Conservation (phyloP, 2,797 vertebrate species). For the Valencia hispanica region DNA sequence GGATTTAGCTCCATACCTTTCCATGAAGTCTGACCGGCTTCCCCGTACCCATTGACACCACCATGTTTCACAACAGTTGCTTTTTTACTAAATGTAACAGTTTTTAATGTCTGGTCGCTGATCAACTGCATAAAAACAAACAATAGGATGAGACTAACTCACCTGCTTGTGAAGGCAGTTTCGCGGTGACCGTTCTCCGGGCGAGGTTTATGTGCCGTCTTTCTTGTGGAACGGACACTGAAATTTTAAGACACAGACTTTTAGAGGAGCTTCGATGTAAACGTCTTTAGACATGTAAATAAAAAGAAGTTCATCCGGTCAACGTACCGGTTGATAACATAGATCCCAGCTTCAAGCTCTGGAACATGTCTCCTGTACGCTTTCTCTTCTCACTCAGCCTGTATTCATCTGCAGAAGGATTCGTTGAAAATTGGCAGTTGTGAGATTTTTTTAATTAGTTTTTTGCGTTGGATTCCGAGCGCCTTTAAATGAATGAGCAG, state of each 20-base stretch:
- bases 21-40: no score
- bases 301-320: background rate
- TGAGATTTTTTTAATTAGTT: background rate
- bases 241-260: constrained; percentile 21
- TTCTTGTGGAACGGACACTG: constrained; percentile 61
- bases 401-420: constrained; percentile 82
- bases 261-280: background rate
- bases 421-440: background rate
- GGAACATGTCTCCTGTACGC: constrained; percentile 87
- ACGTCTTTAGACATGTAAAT: no score
- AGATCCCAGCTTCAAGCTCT: constrained; percentile 84
- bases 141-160: constrained; percentile 26
- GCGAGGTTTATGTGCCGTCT: constrained; percentile 61
- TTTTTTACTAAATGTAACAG: background rate
- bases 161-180: constrained; percentile 64
- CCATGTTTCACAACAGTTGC: no score
- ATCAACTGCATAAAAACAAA: background rate
- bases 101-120: background rate
- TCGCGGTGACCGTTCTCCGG: constrained; percentile 62
- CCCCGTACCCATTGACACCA: no score
- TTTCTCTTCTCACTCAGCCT: constrained; percentile 90
- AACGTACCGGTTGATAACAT: constrained; percentile 76
- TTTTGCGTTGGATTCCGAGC: background rate
- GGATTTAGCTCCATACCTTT: no score
- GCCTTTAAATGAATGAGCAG: no score